phyloP scores from a whole-genome alignment of 2,113 vertebrate species.

The Calonectris borealis region DNA sequence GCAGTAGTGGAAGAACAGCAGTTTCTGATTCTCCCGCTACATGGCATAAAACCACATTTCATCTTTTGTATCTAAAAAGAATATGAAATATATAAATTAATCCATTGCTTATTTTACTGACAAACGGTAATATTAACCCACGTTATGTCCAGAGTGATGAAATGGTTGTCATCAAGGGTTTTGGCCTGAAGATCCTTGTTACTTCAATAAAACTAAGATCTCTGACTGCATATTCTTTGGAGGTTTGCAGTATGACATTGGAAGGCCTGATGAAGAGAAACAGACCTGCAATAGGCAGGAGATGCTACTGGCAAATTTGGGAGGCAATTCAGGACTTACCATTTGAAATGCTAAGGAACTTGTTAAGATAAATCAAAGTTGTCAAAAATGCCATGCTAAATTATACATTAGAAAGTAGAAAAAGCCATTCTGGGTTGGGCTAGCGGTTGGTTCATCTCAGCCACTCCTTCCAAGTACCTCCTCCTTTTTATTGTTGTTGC shows the following conservation, averaged over 20 bases:
- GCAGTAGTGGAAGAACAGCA: neutral
- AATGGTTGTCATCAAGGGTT: neutral
- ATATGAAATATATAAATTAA: neutral
- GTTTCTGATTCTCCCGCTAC: neutral
- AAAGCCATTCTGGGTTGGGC: neutral
- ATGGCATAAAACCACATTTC: neutral
- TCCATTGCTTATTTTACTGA: neutral
- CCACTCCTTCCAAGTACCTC: neutral
- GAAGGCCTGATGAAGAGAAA: neutral
- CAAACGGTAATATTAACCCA: neutral
- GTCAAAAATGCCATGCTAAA: neutral
- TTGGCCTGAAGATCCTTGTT: neutral
- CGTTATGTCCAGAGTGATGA: neutral
- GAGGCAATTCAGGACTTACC: neutral
- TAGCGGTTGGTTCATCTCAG: neutral
- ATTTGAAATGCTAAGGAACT: neutral
- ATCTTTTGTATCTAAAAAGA: neutral
- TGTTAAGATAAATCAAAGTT: neutral
- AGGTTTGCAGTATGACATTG: neutral
- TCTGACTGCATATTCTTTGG: neutral
- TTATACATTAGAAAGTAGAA: neutral
- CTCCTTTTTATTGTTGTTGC: neutral
- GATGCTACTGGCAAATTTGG: neutral
- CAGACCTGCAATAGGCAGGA: neutral
- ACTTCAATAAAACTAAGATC: neutral